Base-by-base conservation (phyloP, 1,140 invertebrate species). In the Fopius arisanus region DNA sequence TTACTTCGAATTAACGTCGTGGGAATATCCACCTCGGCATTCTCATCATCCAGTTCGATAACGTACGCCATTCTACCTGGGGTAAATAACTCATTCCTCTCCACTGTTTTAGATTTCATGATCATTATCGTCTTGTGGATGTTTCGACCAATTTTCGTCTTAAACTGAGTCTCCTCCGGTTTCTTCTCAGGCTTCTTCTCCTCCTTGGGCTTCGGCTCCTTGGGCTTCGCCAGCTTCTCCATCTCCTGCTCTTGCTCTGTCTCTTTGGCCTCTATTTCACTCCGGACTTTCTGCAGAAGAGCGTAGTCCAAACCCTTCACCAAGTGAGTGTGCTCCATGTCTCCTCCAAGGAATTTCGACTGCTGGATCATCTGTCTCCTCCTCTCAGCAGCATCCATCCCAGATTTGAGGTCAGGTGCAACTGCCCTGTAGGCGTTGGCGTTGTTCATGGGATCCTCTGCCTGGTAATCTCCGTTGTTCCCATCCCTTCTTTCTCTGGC, bases 311-410 rank as follows among this genome's bases (percentile, higher is more conserved):
- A 90, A 87, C 98, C 98, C 90, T 99, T 99, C 67, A 99, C 98
- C 90, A 99, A 98, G 89, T 99, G 98, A 87, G 98, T 99, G 82
- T 99, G 98, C 79, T 99, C 97, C 95, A 99, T 99, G 87, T 99
- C 98, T 92, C 98, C 98, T 84, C 98, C 98, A 89, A 99, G 95
- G 89, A 97, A 99, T 89, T 99, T 99, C 0, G 98, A 99, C 87
- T 99, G 97, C 87, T 99, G 96, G 84, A 99, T 99, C 89, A 98
- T 93, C 83, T 98, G 96, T 37, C 96, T 91, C 43, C 98, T 90
- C 54, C 97, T 90, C 88, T 99, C 97, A n/a, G 97, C 97, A 31
- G 96, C 96, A 90, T 98, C 97, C 82, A 97, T 91, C 63, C 95
- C 94, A 41, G 96, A 96, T 84, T 98, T 98, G 7, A 96, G 84